phyloP scores from a whole-genome alignment of 2,888 invertebrate genomes.

The Eurytoma adleriae region DNA sequence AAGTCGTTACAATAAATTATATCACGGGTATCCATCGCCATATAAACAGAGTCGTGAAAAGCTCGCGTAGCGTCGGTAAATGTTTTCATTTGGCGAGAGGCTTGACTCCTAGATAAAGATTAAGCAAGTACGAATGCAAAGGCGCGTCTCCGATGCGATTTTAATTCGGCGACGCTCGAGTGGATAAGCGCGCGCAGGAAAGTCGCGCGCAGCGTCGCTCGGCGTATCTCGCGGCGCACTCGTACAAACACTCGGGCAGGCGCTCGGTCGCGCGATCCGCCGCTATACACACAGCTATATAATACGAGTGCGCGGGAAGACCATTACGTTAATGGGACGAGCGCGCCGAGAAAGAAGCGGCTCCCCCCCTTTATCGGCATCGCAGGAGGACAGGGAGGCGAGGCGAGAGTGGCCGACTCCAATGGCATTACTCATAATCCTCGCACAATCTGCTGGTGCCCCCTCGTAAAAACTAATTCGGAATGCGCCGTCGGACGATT shows the following conservation, averaged over 20 bases:
- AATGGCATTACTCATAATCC: conserved; percentile 25
- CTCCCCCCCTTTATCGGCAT: neutral
- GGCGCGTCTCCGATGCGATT: neutral
- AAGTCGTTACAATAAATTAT: too few relatives aligned
- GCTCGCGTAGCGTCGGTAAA: too few relatives aligned
- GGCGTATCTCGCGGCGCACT: neutral
- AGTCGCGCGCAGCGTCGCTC: neutral
- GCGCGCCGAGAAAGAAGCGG: neutral
- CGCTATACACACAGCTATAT: too few relatives aligned
- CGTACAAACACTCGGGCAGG: neutral
- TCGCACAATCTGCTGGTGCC: neutral
- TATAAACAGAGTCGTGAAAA: too few relatives aligned
- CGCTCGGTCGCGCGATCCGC: too few relatives aligned
- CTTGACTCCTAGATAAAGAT: neutral
- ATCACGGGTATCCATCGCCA: too few relatives aligned
- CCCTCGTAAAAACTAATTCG: conserved; percentile 30
- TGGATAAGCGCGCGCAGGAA: conserved; percentile 19
- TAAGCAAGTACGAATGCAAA: neutral
- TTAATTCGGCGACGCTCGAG: conserved; percentile 22
- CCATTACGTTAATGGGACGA: conserved; percentile 34
- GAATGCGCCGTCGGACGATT: conserved; percentile 10
- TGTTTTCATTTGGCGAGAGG: too few relatives aligned
- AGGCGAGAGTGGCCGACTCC: neutral
- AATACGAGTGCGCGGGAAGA: neutral
- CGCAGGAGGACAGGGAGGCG: too few relatives aligned